These are phyloP conservation scores for Pseudoatta argentina DNA, from an alignment of 1,140 invertebrate species.

Conservation along the genomic window DNA sequence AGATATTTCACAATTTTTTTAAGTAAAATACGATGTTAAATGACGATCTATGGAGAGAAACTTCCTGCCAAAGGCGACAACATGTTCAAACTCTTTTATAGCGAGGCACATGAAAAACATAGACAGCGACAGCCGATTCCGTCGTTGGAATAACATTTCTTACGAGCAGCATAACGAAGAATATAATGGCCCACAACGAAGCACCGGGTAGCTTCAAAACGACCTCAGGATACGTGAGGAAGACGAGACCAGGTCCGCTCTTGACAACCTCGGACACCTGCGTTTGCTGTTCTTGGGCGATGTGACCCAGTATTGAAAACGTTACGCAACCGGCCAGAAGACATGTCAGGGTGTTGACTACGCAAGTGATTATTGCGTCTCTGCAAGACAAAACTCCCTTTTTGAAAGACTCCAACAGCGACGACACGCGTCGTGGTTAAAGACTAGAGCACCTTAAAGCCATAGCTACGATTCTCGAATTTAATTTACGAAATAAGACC, in stretches of 20 bases:
- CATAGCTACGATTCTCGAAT: conserved; percentile 7
- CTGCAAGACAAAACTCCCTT: conserved; percentile 81
- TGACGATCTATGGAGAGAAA: conserved; percentile 12
- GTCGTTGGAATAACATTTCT: conserved; percentile 74
- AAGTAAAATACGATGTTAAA: conserved; percentile 7
- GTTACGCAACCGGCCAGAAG: conserved; percentile 89
- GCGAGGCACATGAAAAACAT: conserved; percentile 38
- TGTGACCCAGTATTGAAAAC: conserved; percentile 89
- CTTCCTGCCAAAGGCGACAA: not conserved
- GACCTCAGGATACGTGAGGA: conserved; percentile 90
- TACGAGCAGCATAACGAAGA: conserved; percentile 90
- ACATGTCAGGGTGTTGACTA: conserved; percentile 90
- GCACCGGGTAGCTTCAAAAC: conserved; percentile 89
- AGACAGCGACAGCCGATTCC: conserved; percentile 25
- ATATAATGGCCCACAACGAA: conserved; percentile 88
- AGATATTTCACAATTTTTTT: conserved; percentile 6
- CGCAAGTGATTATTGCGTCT: conserved; percentile 89
- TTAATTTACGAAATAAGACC: conserved; percentile 4
- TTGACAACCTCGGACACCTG: conserved; percentile 88
- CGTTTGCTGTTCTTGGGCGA: conserved; percentile 87
- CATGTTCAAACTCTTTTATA: conserved; percentile 10
- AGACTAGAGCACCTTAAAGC: conserved; percentile 24
- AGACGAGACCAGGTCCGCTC: conserved; percentile 89
- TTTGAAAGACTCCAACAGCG: conserved; percentile 57
- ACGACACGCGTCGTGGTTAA: conserved; percentile 37